Conservation (phyloP, 2,797 vertebrate species). For the Phrynocephalus vlangalii region DNA sequence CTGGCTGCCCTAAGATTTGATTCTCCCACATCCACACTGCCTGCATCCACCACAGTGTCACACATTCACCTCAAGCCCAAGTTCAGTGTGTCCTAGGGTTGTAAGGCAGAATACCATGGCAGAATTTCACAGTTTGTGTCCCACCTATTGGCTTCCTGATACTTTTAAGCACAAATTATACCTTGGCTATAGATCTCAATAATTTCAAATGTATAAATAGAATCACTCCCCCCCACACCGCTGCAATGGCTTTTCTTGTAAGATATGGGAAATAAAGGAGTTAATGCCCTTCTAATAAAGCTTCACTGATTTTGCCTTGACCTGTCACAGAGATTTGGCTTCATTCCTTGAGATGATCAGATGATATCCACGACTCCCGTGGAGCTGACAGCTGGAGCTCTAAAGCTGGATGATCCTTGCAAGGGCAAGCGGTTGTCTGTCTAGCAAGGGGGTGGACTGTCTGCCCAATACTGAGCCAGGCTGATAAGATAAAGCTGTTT, state of each 20-base stretch:
- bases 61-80: background rate
- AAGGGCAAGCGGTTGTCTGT: background rate
- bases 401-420: conserved; percentile 25
- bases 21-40: too few relatives aligned
- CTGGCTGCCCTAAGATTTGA: too few relatives aligned
- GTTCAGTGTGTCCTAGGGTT: background rate
- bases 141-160: background rate
- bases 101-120: background rate
- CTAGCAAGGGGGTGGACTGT: background rate
- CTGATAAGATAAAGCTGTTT: conserved; percentile 19
- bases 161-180: background rate
- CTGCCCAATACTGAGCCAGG: background rate
- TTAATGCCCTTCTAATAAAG: background rate
- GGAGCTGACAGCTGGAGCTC: background rate
- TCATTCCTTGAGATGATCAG: background rate
- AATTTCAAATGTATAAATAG: background rate
- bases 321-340: background rate
- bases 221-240: background rate
- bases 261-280: background rate
- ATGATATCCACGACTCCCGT: background rate
- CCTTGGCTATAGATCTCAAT: background rate
- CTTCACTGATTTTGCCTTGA: background rate
- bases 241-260: background rate
- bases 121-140: background rate
- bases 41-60: too few relatives aligned